Percentiles rank a stretch among this genome's conserved stretches.
phyloP scores from a whole-genome alignment of 1,140 invertebrate genomes.

The Cyclargus thomasi region DNA sequence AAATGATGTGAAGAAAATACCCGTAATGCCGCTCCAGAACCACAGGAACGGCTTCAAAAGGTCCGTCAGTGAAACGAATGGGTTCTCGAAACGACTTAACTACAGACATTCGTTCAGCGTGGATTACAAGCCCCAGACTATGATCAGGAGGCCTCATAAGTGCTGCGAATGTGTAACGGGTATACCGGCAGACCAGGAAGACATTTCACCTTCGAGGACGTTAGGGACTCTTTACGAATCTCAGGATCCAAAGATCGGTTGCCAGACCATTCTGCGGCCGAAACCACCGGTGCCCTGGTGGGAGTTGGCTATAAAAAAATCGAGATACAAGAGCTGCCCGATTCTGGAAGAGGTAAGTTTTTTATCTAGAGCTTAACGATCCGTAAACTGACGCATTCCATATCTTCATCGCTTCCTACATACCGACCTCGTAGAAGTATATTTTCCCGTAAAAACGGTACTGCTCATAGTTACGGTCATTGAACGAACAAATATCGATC shows the following conservation, averaged over 20 bases:
- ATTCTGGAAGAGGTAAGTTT: conserved; percentile 76
- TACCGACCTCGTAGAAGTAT: background rate
- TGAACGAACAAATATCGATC: background rate
- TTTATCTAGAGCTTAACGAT: conserved; percentile 10
- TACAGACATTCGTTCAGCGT: conserved; percentile 72
- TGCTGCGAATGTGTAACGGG: conserved; percentile 74
- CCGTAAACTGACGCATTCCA: background rate
- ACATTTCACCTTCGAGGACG: conserved; percentile 47
- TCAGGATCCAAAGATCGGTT: conserved; percentile 78
- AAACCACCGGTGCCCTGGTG: conserved; percentile 87
- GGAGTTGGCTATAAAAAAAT: conserved; percentile 86
- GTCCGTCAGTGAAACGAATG: conserved; percentile 67
- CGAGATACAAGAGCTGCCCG: conserved; percentile 83
- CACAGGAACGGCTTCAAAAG: conserved; percentile 65
- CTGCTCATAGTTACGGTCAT: background rate
- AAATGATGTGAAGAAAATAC: conserved; percentile 61
- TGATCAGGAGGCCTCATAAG: conserved; percentile 62
- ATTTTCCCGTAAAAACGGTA: background rate
- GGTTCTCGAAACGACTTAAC: conserved; percentile 65
- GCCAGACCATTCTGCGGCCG: conserved; percentile 77
- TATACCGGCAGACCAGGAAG: conserved; percentile 53
- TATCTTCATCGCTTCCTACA: background rate
- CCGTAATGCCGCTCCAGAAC: conserved; percentile 59
- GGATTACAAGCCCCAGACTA: conserved; percentile 54
- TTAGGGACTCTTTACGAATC: conserved; percentile 71